Conservation (phyloP, 1,140 invertebrate species). For the Caenorhabditis tropicalis region DNA sequence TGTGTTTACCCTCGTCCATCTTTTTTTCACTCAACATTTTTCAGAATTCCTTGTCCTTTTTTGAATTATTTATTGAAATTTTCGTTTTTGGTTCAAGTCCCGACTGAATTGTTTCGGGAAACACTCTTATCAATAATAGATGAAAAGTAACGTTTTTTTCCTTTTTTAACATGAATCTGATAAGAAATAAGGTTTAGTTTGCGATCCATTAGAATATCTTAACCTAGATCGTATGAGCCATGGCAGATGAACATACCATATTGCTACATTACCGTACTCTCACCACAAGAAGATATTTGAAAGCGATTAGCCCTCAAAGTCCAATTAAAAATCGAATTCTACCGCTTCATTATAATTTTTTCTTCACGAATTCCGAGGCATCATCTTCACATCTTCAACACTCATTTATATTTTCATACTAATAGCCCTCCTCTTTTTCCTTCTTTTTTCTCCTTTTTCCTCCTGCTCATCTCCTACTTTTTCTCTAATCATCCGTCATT, state of each 20-base stretch:
- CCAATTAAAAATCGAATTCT: background rate
- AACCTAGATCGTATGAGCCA: too few relatives aligned
- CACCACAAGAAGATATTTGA: too few relatives aligned
- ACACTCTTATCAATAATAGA: too few relatives aligned
- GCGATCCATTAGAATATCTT: too few relatives aligned
- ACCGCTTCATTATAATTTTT: background rate
- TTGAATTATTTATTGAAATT: background rate
- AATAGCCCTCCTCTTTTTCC: background rate
- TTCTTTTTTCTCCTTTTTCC: background rate
- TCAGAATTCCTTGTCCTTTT: slow-evolving; percentile 9
- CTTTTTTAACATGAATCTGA: too few relatives aligned
- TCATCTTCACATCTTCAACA: background rate
- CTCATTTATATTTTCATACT: slow-evolving; percentile 18
- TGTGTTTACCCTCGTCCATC: slow-evolving; percentile 26
- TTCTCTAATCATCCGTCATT: background rate
- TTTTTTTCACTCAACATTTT: slow-evolving; percentile 30
- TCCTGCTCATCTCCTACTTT: background rate
- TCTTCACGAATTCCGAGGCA: too few relatives aligned
- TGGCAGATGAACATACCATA: too few relatives aligned
- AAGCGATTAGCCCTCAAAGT: too few relatives aligned
- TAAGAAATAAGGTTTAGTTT: too few relatives aligned
- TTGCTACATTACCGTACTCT: too few relatives aligned
- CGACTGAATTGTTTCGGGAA: background rate
- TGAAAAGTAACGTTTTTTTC: too few relatives aligned
- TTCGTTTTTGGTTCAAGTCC: background rate